phyloP scores from a whole-genome alignment of 2,113 vertebrate genomes.

The Campylomormyrus numenius region DNA sequence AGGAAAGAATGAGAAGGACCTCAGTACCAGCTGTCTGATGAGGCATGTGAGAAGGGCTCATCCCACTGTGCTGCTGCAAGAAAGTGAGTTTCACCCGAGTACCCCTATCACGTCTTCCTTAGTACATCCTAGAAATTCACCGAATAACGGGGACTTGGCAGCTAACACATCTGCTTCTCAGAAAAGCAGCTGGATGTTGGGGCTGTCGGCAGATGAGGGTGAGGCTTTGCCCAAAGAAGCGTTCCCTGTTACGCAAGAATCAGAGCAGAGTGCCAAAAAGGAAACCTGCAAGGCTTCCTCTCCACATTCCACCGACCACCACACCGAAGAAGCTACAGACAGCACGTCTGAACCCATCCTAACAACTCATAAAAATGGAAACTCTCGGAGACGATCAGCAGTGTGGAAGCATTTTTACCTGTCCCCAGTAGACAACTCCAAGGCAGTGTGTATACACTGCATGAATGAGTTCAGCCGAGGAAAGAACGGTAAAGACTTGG shows the following conservation, averaged over 20 bases:
- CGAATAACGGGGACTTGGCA: conserved; percentile 63
- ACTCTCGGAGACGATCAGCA: conserved; percentile 82
- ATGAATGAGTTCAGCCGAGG: conserved; percentile 96
- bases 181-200: conserved; percentile 69
- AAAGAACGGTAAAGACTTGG: conserved; percentile 93
- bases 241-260: conserved; percentile 63
- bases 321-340: conserved; percentile 67
- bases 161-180: conserved; percentile 46
- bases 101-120: conserved; percentile 58
- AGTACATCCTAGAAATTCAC: conserved; percentile 68
- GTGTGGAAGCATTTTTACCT: conserved; percentile 98
- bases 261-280: conserved; percentile 60
- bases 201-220: conserved; percentile 63
- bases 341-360: conserved; percentile 58
- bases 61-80: conserved; percentile 76
- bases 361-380: conserved; percentile 71
- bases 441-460: conserved; percentile 95
- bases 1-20: conserved; percentile 94
- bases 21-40: conserved; percentile 96
- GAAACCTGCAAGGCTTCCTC: conserved; percentile 56
- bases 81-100: conserved; percentile 58
- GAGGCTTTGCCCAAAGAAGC: conserved; percentile 75
- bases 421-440: conserved; percentile 86
- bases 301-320: conserved; percentile 59
- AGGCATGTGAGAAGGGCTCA: conserved; percentile 90